phyloP scores from a whole-genome alignment of 2,888 invertebrate genomes.

The Callosobruchus maculatus region DNA sequence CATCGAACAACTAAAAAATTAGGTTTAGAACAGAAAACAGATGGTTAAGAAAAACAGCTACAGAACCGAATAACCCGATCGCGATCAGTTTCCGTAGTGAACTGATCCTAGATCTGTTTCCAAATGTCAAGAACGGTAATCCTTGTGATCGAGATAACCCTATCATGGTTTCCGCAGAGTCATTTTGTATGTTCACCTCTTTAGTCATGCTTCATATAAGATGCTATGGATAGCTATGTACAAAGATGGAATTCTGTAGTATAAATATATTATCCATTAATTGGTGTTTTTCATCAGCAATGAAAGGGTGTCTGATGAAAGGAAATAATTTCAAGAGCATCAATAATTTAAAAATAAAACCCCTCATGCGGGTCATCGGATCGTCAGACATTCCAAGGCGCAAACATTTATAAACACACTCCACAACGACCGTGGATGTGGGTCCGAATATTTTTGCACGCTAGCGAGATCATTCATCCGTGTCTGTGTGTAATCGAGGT shows the following conservation, averaged over 20 bases:
- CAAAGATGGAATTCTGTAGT: not conserved
- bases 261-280: not conserved
- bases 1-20: too few species aligned
- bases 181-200: too few species aligned
- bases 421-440: not conserved
- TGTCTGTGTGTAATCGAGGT: not conserved
- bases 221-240: too few species aligned
- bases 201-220: too few species aligned
- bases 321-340: not conserved
- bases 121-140: too few species aligned
- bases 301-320: not conserved
- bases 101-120: too few species aligned
- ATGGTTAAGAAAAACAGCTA: too few species aligned
- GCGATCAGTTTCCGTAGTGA: too few species aligned
- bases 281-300: not conserved
- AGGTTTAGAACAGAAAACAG: too few species aligned
- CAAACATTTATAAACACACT: not conserved
- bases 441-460: not conserved
- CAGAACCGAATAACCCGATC: too few species aligned
- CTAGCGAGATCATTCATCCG: not conserved
- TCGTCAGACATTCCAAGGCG: not conserved
- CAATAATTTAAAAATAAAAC: not conserved
- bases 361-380: not conserved
- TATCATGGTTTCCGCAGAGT: too few species aligned
- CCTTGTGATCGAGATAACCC: too few species aligned